Percentiles rank a stretch among this genome's conserved stretches.
Evolutionary conservation across 2,797 vertebrate genomes (phyloP).

Genomic region (Brachymystax lenok): DNA sequence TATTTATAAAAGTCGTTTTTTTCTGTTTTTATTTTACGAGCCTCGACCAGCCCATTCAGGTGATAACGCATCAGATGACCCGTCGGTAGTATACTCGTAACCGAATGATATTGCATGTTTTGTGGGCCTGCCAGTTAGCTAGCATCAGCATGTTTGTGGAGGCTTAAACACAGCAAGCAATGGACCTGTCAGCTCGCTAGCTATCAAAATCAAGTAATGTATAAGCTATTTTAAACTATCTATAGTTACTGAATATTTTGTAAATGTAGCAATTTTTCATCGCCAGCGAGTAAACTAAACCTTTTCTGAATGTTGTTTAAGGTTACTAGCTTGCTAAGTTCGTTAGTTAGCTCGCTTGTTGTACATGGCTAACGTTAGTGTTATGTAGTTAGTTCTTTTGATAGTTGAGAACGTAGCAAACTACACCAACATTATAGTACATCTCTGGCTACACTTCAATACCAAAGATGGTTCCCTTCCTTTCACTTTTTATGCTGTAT

Average conservation of each 20-base stretch:
- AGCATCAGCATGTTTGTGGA: slow-evolving; percentile 5
- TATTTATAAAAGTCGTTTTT: background rate
- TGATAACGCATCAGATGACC: background rate
- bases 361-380: too few relatives aligned
- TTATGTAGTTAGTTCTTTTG: too few relatives aligned
- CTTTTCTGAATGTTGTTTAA: background rate
- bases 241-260: background rate
- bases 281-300: background rate
- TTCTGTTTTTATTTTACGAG: background rate
- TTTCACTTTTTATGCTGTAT: background rate
- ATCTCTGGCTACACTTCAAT: background rate
- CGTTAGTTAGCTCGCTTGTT: background rate
- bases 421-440: too few relatives aligned
- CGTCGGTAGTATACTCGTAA: background rate
- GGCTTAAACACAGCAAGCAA: slow-evolving; percentile 77
- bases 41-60: background rate
- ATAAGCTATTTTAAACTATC: background rate
- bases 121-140: slow-evolving; percentile 5
- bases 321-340: background rate
- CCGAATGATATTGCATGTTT: background rate
- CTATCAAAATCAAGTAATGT: slow-evolving; percentile 54
- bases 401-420: too few relatives aligned
- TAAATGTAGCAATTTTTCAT: background rate
- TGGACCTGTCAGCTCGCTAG: slow-evolving; percentile 57
- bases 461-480: background rate